Evolutionary conservation across 2,888 invertebrate species (phyloP).

Genomic region (Troglohyphantes excavatus): DNA sequence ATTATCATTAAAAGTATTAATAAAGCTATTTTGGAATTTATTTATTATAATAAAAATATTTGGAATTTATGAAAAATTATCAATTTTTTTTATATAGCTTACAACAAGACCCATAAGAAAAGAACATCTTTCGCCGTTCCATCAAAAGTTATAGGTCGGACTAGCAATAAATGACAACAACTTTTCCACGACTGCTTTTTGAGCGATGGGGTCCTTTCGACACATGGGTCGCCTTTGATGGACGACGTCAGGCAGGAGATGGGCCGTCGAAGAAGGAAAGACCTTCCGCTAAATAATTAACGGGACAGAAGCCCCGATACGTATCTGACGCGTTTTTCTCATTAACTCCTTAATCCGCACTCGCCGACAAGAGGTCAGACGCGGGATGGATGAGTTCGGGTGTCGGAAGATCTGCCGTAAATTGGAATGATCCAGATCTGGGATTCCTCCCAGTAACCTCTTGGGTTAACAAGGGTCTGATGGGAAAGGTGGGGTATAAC

Average conservation of each 20-base stretch:
- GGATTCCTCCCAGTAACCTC: neutral
- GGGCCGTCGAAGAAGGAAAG: neutral
- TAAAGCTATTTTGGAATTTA: no score
- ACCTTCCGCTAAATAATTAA: conserved; percentile 62
- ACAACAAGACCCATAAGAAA: no score
- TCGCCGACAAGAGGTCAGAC: neutral
- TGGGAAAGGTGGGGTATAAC: neutral
- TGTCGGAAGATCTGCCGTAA: neutral
- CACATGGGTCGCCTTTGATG: conserved; percentile 53
- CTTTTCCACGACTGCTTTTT: neutral
- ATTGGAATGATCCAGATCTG: neutral
- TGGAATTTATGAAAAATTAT: no score
- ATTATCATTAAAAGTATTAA: no score
- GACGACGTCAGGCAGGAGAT: conserved; percentile 12
- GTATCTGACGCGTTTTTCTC: conserved; percentile 53
- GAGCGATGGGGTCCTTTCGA: conserved; percentile 61
- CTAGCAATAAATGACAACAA: neutral
- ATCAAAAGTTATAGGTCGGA: no score
- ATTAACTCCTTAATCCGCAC: conserved; percentile 48
- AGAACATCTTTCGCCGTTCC: no score
- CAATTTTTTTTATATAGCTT: no score
- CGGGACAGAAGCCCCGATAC: conserved; percentile 47
- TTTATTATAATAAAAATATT: no score
- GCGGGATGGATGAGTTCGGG: neutral
- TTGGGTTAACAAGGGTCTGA: neutral